Base-by-base conservation (phyloP, 2,797 vertebrate genomes). In the Diplodus sargus region DNA sequence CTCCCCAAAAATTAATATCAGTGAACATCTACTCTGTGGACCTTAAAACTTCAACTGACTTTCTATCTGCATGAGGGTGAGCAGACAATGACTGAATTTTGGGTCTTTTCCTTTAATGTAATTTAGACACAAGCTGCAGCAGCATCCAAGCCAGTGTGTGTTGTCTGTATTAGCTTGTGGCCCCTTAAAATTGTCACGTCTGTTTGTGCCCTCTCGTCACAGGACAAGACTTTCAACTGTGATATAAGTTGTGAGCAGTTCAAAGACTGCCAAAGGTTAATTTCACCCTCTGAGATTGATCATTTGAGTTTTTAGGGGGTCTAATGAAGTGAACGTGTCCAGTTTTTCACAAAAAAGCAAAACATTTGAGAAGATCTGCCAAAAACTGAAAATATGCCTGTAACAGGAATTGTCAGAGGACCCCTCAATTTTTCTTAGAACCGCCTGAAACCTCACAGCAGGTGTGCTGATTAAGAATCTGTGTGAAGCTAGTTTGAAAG, bases 331-430 rank as follows among this genome's bases (percentile, higher is more conserved):
- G 25, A 61, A 17, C 20, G n/a, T n/a, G 42, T 54, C 16, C 39
- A 69, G 11, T 53, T 23, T 62, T 57, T 58, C 12, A 74, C 16
- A 70, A 49, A 74, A 47, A 48, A 23, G 4, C 10, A 49, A 22
- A 52, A 22, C 1, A 10, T 20, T 3, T 4, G 13, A 39, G 7
- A 49, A 20, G 25, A 34, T 28, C 2, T 15, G 28, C 5, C 30
- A 34, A 47, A 34, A 17, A 57, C 57, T 43, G 30, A 64, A 8
- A 56, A 25, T 70, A 15, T 52, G 18, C 20, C 10, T 30, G 7
- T 39, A 62, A 58, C 16, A 52, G 13, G 11, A 49, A 20, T 14
- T 17, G 47, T 72, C 39, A 23, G 28, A 1, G 62, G 20, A 45
- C 0, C 1, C 20, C 20, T n/a, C 2, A 2, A 2, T 25, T 25